Percentiles rank a stretch among this genome's conserved stretches.
Evolutionary conservation across 2,797 vertebrate genomes (phyloP).

Genomic region (Pangasius larnaudii): DNA sequence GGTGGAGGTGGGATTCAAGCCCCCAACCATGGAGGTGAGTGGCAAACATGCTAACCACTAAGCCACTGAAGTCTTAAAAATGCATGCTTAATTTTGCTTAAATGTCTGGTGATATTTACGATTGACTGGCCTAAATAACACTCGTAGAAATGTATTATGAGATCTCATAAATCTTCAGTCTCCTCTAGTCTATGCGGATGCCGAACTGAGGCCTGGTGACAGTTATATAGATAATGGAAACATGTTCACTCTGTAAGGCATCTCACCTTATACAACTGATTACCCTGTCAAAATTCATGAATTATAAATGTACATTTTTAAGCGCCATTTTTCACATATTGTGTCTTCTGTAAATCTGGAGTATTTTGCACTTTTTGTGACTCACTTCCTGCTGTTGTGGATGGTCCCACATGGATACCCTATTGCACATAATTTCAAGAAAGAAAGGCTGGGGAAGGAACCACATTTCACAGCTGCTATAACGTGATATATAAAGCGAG

Average conservation of each 20-base stretch:
- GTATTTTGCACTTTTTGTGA: neutral
- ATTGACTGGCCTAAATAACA: neutral
- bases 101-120: neutral
- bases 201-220: neutral
- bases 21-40: too few relatives aligned
- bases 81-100: neutral
- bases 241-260: neutral
- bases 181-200: neutral
- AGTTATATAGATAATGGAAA: neutral
- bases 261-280: neutral
- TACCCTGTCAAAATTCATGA: neutral
- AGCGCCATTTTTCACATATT: neutral
- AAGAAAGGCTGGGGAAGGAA: neutral
- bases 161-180: neutral
- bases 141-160: neutral
- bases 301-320: neutral
- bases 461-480: too few relatives aligned
- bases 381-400: neutral
- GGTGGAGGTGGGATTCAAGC: too few relatives aligned
- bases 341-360: neutral
- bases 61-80: neutral
- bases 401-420: neutral
- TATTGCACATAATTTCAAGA: neutral
- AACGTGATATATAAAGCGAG: too few relatives aligned
- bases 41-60: too few relatives aligned